Conservation (phyloP, 2,888 invertebrate genomes). For the Saturnia japonica region DNA sequence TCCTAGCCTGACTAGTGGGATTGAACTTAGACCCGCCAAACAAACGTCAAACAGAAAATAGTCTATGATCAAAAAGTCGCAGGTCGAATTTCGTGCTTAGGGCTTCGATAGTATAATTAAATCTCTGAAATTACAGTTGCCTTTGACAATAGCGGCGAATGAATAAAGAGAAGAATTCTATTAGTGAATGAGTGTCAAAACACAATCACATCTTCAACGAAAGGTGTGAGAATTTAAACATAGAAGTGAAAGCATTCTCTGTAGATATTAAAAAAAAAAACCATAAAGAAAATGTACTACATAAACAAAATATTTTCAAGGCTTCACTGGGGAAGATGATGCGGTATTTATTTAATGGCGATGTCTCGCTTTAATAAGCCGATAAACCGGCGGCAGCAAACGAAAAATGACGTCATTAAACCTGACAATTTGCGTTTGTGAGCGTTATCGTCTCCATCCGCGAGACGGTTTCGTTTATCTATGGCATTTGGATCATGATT, state of each 20-base stretch:
- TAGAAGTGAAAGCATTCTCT: neutral
- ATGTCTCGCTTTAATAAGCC: slow-evolving; percentile 59
- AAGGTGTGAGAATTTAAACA: neutral
- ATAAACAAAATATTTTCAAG: slow-evolving; percentile 28
- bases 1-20: too few relatives aligned
- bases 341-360: slow-evolving; percentile 60
- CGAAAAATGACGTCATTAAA: slow-evolving; percentile 69
- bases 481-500: slow-evolving; percentile 25
- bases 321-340: slow-evolving; percentile 34
- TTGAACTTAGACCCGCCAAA: too few relatives aligned
- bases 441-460: slow-evolving; percentile 39
- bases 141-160: neutral
- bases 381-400: slow-evolving; percentile 60
- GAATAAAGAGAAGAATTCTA: neutral
- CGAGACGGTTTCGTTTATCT: slow-evolving; percentile 37
- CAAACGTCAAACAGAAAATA: too few relatives aligned
- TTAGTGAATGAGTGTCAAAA: neutral
- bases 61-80: too few relatives aligned
- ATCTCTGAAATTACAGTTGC: neutral
- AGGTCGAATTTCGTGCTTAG: too few relatives aligned
- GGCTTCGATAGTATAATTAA: too few relatives aligned
- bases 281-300: slow-evolving; percentile 17
- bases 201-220: neutral
- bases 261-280: neutral
- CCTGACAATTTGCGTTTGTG: slow-evolving; percentile 51